Evolutionary conservation across 2,113 vertebrate genomes (phyloP).

Genomic region (Nicator chloris): DNA sequence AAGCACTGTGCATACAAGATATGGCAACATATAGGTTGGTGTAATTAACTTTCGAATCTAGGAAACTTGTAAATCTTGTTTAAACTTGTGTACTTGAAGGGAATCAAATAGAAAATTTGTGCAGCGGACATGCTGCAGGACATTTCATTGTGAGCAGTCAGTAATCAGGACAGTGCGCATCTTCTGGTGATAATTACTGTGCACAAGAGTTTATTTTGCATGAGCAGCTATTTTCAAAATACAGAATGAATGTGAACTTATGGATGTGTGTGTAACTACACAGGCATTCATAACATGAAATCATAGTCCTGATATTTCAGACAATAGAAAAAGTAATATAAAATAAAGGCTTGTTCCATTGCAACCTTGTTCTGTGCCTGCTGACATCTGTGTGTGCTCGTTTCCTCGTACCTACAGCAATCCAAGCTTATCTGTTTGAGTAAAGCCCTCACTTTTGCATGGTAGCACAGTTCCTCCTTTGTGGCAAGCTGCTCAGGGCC

Average conservation of each 20-base stretch:
- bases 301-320: background rate
- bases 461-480: background rate
- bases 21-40: background rate
- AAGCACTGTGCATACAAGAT: background rate
- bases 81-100: background rate
- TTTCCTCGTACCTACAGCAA: background rate
- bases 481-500: background rate
- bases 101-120: background rate
- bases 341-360: background rate
- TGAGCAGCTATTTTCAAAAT: background rate
- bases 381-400: fast-evolving
- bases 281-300: background rate
- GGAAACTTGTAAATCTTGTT: background rate
- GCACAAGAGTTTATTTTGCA: background rate
- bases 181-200: background rate
- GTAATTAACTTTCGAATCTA: background rate
- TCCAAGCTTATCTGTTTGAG: fast-evolving
- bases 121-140: background rate
- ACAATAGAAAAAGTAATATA: background rate
- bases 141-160: background rate
- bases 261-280: background rate
- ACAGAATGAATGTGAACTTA: background rate
- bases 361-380: background rate
- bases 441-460: background rate
- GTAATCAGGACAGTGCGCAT: background rate